A percentile compares a stretch with the other conserved stretches of the same genome.
Conservation (phyloP, 2,797 vertebrate genomes). For the Trichosurus vulpecula region DNA sequence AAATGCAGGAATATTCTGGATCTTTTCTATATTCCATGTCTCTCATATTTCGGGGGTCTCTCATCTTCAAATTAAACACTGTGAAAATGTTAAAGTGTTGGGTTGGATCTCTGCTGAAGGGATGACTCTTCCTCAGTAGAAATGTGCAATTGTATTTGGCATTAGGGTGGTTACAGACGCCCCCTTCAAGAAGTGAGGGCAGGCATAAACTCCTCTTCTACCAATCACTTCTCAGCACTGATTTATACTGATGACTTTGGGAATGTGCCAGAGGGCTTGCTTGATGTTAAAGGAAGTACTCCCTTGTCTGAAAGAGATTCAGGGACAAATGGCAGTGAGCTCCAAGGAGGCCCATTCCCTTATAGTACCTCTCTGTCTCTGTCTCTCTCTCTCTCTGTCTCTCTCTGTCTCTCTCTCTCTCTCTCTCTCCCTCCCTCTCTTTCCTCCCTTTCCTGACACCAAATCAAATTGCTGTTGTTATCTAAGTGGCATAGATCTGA, state of each 20-base stretch:
- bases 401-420: neutral
- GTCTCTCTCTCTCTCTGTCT: neutral
- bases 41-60: neutral
- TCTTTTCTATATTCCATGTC: conserved; percentile 4
- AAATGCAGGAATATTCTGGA: neutral
- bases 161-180: neutral
- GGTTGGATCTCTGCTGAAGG: neutral
- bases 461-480: conserved; percentile 37
- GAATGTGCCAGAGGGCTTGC: neutral
- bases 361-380: neutral
- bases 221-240: neutral
- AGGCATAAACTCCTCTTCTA: neutral
- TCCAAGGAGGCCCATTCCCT: conserved; percentile 11
- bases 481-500: conserved; percentile 9
- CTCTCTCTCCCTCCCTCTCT: neutral
- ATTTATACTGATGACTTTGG: neutral
- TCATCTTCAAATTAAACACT: neutral
- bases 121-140: neutral
- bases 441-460: conserved; percentile 35
- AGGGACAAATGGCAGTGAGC: neutral
- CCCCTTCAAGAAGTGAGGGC: neutral
- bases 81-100: neutral
- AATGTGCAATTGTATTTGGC: neutral
- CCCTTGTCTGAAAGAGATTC: neutral
- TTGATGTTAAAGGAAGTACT: conserved; percentile 14